A percentile compares a stretch with the other conserved stretches of the same genome.
Evolutionary conservation across 1,140 invertebrate species (phyloP).

Genomic region (Pteromalus puparum): DNA sequence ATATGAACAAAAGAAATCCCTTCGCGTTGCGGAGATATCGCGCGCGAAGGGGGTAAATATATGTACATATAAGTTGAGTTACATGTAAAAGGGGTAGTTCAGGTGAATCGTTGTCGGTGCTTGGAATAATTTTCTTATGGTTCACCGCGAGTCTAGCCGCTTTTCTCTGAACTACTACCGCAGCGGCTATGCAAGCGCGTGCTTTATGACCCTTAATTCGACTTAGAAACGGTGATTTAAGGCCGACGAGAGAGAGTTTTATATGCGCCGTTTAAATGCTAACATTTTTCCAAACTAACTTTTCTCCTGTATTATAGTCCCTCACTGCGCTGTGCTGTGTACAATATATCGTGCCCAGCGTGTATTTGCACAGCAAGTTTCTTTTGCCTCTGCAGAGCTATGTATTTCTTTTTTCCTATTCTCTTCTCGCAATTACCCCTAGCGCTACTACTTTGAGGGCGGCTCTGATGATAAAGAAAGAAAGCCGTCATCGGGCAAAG

Average conservation of each 20-base stretch:
- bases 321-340: neutral
- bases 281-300: constrained; percentile 30
- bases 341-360: neutral
- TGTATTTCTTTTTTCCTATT: neutral
- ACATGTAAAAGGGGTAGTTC: neutral
- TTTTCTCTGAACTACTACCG: neutral
- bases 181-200: neutral
- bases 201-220: constrained; percentile 41
- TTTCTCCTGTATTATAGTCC: neutral
- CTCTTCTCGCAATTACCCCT: neutral
- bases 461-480: constrained; percentile 14
- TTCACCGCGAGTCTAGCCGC: neutral
- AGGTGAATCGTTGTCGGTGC: neutral
- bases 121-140: constrained; percentile 43
- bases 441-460: constrained; percentile 8
- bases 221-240: constrained; percentile 38
- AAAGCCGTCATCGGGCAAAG: constrained; percentile 12
- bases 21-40: neutral
- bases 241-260: neutral
- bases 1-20: constrained; percentile 19
- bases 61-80: constrained; percentile 4
- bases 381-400: no score
- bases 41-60: constrained; percentile 24
- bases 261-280: neutral
- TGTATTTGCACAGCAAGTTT: neutral